Conservation (phyloP, 2,113 vertebrate species). For the Oxygymnocypris stewartii region DNA sequence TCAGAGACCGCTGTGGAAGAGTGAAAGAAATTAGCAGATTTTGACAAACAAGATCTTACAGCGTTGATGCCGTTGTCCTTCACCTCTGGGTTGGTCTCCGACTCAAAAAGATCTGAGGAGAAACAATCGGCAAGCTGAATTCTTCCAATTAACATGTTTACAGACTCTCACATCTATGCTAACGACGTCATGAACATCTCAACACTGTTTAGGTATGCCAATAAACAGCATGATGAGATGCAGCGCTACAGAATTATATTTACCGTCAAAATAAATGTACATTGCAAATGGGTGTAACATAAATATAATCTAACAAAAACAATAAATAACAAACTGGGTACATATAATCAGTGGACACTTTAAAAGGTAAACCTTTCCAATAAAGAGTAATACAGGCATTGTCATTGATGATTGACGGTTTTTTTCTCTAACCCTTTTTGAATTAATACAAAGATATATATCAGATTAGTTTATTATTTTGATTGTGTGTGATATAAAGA, state of each 20-base stretch:
- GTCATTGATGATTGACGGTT: neutral
- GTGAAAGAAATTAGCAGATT: neutral
- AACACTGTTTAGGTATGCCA: neutral
- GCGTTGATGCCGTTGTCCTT: conserved; percentile 74
- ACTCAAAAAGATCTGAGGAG: conserved; percentile 72
- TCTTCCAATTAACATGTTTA: conserved; percentile 41
- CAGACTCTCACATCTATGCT: neutral
- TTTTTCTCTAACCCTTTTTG: neutral
- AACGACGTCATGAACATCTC: conserved; percentile 12
- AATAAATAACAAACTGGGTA: neutral
- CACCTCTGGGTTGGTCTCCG: conserved; percentile 70
- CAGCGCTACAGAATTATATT: neutral
- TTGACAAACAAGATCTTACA: conserved; percentile 64
- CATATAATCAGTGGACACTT: neutral
- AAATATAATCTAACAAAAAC: neutral
- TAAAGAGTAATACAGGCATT: neutral
- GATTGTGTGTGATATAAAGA: neutral
- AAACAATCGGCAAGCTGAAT: conserved; percentile 18
- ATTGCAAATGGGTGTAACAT: no score
- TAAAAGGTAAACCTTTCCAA: neutral
- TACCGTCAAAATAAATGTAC: no score
- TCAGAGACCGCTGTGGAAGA: neutral
- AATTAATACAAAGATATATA: neutral
- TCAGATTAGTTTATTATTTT: neutral
- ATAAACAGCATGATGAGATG: conserved; percentile 16